phyloP scores from a whole-genome alignment of 2,888 invertebrate genomes.

The Neoscelio sp. region DNA sequence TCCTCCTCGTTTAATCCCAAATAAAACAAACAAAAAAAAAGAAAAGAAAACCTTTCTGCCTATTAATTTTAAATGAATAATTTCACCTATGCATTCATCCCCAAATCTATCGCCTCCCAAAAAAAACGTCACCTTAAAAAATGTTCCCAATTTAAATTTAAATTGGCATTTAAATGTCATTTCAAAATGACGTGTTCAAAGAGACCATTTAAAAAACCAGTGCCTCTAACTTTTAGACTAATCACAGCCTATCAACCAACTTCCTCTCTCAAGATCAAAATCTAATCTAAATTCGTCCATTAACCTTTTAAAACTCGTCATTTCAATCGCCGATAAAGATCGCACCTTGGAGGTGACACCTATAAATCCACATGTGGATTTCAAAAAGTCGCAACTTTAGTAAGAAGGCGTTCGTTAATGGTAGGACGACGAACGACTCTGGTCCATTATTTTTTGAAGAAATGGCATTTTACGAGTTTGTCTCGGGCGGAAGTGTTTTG shows the following conservation, averaged over 20 bases:
- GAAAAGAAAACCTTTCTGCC: neutral
- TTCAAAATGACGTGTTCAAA: too few relatives aligned
- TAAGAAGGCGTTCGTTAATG: neutral
- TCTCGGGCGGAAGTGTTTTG: slow-evolving; percentile 46
- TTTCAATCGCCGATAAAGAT: neutral
- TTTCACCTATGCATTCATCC: too few relatives aligned
- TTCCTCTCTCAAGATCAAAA: neutral
- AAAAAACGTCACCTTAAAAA: too few relatives aligned
- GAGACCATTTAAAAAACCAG: neutral
- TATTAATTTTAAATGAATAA: too few relatives aligned
- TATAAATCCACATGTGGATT: too few relatives aligned
- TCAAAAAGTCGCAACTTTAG: neutral
- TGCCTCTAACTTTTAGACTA: neutral
- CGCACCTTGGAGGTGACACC: too few relatives aligned
- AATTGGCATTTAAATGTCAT: too few relatives aligned
- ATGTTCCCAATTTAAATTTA: too few relatives aligned
- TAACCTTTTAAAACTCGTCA: neutral
- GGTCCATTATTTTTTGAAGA: too few relatives aligned
- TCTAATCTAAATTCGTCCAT: slow-evolving; percentile 1
- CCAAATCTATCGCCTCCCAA: too few relatives aligned
- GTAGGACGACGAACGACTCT: neutral
- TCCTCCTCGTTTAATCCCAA: neutral
- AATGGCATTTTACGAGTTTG: too few relatives aligned
- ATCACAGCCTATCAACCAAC: neutral
- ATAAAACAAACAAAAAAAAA: neutral